Conservation (phyloP, 2,888 invertebrate species). For the Pristionchus maxplancki region DNA sequence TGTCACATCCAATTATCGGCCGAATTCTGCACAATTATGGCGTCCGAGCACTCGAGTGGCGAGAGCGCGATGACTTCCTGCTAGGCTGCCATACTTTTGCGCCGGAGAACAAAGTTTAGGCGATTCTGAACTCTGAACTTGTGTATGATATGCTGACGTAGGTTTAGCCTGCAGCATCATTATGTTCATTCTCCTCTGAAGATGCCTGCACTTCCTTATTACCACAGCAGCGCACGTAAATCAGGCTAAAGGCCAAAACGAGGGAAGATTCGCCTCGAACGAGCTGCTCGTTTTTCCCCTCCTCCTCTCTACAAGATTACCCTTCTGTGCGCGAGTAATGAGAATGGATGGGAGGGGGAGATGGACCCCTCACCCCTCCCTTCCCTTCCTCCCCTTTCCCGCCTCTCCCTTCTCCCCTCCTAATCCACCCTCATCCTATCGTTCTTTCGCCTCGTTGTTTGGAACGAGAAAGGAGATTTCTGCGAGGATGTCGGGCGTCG, state of each 20-base stretch:
- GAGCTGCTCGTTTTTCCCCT: not conserved
- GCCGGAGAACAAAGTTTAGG: too few species aligned
- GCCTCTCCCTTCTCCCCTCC: not conserved
- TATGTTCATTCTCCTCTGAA: too few species aligned
- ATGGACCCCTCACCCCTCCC: not conserved
- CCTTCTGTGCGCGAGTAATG: constrained; percentile 37
- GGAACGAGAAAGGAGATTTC: not conserved
- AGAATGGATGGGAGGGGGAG: constrained; percentile 35
- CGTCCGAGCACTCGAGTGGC: too few species aligned
- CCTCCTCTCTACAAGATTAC: constrained; percentile 40
- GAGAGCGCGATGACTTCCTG: too few species aligned
- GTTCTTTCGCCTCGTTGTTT: not conserved
- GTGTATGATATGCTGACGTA: too few species aligned
- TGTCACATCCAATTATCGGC: constrained; percentile 4
- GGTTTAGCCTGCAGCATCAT: too few species aligned
- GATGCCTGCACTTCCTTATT: too few species aligned
- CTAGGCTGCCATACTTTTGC: too few species aligned
- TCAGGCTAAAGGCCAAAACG: not conserved
- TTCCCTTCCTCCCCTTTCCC: not conserved
- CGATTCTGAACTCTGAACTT: too few species aligned
- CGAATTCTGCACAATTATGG: not conserved
- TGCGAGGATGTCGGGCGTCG: too few species aligned
- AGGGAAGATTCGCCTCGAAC: not conserved
- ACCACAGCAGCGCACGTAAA: too few species aligned
- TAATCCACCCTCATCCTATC: constrained; percentile 28